Percentiles rank a stretch among this genome's conserved stretches.
Evolutionary conservation across 2,888 invertebrate species (phyloP).

Genomic region (Cloeon dipterum): DNA sequence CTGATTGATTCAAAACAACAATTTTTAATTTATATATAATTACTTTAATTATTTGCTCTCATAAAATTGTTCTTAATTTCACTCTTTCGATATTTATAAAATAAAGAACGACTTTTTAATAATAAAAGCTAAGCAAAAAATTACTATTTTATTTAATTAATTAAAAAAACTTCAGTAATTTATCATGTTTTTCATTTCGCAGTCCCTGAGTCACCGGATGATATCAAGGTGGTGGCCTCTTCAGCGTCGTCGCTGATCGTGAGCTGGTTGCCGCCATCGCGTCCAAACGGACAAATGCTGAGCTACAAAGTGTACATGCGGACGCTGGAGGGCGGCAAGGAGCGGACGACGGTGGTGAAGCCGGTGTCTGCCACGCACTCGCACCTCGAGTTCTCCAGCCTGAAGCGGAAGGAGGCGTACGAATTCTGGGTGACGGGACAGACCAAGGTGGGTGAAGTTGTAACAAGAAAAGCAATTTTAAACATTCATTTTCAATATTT

Average conservation of each 20-base stretch:
- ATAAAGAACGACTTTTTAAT: no score
- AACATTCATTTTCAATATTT: no score
- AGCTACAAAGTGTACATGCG: constrained; percentile 18
- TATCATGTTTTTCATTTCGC: constrained; percentile 2
- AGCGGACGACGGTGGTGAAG: constrained; percentile 8
- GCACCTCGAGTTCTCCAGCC: constrained; percentile 10
- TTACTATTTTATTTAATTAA: neutral
- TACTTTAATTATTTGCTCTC: no score
- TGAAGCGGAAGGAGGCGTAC: constrained; percentile 10
- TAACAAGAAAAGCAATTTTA: no score
- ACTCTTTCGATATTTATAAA: neutral
- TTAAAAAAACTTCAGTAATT: neutral
- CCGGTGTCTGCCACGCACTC: constrained; percentile 4
- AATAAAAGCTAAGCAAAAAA: no score
- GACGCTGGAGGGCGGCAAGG: constrained; percentile 11
- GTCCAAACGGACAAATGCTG: constrained; percentile 19
- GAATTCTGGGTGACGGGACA: constrained; percentile 22
- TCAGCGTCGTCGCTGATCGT: constrained; percentile 14
- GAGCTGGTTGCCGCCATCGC: constrained; percentile 20
- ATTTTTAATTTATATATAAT: no score
- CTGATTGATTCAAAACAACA: no score
- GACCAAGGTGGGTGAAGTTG: constrained; percentile 21
- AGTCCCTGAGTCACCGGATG: constrained; percentile 21
- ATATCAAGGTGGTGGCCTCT: constrained; percentile 19
- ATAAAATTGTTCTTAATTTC: neutral